Percentiles rank a stretch among this genome's conserved stretches.
Evolutionary conservation across 2,113 vertebrate species (phyloP).

Genomic region (Tringa solitaria): DNA sequence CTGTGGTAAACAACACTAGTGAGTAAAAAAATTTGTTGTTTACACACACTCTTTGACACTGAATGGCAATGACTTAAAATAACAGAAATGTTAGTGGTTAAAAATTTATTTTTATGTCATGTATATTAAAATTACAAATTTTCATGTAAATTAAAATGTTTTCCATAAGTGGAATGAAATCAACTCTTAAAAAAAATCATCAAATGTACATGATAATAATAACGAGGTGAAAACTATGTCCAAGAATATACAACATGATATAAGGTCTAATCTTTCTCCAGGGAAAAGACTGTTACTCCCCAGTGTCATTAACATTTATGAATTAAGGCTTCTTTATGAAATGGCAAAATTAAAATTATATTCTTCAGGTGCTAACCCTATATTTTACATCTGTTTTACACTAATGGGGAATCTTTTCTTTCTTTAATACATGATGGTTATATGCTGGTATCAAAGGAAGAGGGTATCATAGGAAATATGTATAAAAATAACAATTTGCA

Average conservation of each 20-base stretch:
- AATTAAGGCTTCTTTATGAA: slow-evolving; percentile 62
- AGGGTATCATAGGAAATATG: neutral
- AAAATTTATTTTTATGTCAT: slow-evolving; percentile 10
- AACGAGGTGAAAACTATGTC: slow-evolving; percentile 12
- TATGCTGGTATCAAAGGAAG: neutral
- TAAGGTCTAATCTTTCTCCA: slow-evolving; percentile 49
- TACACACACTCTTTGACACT: neutral
- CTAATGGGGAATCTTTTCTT: slow-evolving; percentile 27
- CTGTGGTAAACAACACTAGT: slow-evolving; percentile 66
- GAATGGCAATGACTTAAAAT: slow-evolving; percentile 14
- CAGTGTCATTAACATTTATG: slow-evolving; percentile 65
- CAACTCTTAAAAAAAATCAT: neutral
- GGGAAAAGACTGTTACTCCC: slow-evolving; percentile 40
- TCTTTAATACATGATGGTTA: neutral
- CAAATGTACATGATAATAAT: neutral
- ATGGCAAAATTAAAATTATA: slow-evolving; percentile 52
- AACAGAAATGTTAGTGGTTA: neutral
- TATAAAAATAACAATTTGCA: neutral
- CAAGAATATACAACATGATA: slow-evolving; percentile 3
- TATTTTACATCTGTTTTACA: slow-evolving; percentile 61
- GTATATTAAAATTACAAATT: neutral
- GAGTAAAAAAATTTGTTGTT: slow-evolving; percentile 12
- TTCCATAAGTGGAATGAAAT: neutral
- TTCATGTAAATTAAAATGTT: slow-evolving; percentile 1
- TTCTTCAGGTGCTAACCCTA: slow-evolving; percentile 29